Evolutionary conservation across 1,140 invertebrate genomes (phyloP), one percentile per base, ranked within the genome.

Genomic region (Calosoma granatense): DNA sequence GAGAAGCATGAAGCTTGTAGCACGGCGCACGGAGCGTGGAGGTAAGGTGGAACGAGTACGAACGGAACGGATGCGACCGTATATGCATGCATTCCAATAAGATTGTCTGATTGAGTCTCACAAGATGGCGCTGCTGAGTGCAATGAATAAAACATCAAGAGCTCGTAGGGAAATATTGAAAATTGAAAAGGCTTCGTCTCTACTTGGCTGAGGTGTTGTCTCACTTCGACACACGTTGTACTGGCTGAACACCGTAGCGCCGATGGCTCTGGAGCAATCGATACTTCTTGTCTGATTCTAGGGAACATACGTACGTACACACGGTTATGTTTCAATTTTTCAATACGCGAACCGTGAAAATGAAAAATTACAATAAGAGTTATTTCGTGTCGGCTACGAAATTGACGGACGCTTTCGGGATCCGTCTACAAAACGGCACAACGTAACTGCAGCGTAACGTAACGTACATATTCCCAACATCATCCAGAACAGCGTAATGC

Each of bases 101-200:
- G 65, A 67, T 67, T 65, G 63, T 65, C 66, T 67, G 66, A 69
- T 69, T 67, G 67, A 66, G 63, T 63, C 67, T 58, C 63, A 64
- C 64, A 69, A 68, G 65, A 68, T 68, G 65, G 67, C 67, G 65
- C 61, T 66, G 65, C 63, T 66, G 65, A 67, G 64, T 67, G 67
- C 65, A 66, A 67, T 69, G 66, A 69, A 69, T 69, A 69, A 69
- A 69, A 69, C 67, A 69, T 69, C 67, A 69, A 66, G 67, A 69
- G 65, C 66, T 67, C 61, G 64, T 64, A 65, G 65, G 65, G 67
- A 69, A 69, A 69, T 69, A 69, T 69, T 69, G 67, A 69, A 69
- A 67, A 67, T 69, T 66, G 67, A 69, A 69, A 69, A 69, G 66
- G 41, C 41, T 47, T 17, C 41, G 15, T 30, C 14, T 30, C 26